phyloP scores from a whole-genome alignment of 2,888 invertebrate species.

The Eilema griseolum region DNA sequence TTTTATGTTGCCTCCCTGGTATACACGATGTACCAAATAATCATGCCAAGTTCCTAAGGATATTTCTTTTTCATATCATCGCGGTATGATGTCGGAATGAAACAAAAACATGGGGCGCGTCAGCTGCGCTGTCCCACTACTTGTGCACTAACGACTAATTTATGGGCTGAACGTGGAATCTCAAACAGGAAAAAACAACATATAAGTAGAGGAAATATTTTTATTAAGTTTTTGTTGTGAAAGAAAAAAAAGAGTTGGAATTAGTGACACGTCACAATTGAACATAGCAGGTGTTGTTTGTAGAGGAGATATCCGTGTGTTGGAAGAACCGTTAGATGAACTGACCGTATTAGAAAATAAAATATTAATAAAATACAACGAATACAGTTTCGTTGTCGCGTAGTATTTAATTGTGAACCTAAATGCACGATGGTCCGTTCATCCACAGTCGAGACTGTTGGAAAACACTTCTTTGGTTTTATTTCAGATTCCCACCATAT shows the following conservation, averaged over 20 bases:
- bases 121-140: conserved; percentile 47
- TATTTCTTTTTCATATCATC: conserved; percentile 41
- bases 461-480: too few species aligned
- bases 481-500: not conserved
- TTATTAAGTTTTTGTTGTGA: conserved; percentile 1
- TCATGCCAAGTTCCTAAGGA: conserved; percentile 9
- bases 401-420: not conserved
- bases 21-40: conserved; percentile 12
- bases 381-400: too few species aligned
- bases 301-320: not conserved
- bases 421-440: not conserved
- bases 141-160: conserved; percentile 27
- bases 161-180: conserved; percentile 28
- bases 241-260: not conserved
- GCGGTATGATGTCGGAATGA: conserved; percentile 36
- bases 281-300: not conserved
- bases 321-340: not conserved
- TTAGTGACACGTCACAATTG: not conserved
- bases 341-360: too few species aligned
- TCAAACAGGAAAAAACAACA: conserved; percentile 1
- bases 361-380: too few species aligned
- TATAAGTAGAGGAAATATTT: conserved; percentile 10
- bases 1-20: not conserved
- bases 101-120: conserved; percentile 45
- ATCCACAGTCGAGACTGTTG: too few species aligned